phyloP scores from a whole-genome alignment of 1,140 invertebrate species.

The Meloidogyne chitwoodi region DNA sequence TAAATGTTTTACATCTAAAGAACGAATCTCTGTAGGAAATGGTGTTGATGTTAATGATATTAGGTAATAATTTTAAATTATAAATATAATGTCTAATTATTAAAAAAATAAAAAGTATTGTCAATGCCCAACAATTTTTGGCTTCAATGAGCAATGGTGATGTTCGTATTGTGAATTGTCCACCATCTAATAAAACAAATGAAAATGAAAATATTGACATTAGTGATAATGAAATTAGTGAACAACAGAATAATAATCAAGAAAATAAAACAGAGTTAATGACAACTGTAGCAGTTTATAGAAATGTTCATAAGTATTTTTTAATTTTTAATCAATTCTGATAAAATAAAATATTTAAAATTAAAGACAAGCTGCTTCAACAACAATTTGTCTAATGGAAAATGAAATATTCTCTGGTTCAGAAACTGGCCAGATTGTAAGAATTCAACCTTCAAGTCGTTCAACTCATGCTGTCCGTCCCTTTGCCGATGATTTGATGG shows the following conservation, averaged over 20 bases:
- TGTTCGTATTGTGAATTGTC: constrained; percentile 2
- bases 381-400: constrained; percentile 15
- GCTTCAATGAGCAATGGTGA: constrained; percentile 9
- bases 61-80: neutral
- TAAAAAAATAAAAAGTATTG: neutral
- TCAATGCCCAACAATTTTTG: constrained; percentile 12
- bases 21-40: neutral
- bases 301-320: constrained; percentile 10
- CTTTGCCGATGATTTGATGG: constrained; percentile 14
- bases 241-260: neutral
- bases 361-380: constrained; percentile 16
- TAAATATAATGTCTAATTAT: neutral
- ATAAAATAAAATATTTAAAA: too few species aligned
- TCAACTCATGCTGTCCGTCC: constrained; percentile 2
- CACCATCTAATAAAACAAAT: neutral
- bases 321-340: neutral
- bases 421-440: constrained; percentile 21
- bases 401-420: constrained; percentile 24
- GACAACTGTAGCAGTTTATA: neutral
- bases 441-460: constrained; percentile 1
- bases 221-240: neutral
- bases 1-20: neutral
- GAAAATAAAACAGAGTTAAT: neutral
- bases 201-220: neutral
- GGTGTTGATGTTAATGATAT: constrained; percentile 17